phyloP scores from a whole-genome alignment of 1,140 invertebrate species.

The Trichonephila clavata region DNA sequence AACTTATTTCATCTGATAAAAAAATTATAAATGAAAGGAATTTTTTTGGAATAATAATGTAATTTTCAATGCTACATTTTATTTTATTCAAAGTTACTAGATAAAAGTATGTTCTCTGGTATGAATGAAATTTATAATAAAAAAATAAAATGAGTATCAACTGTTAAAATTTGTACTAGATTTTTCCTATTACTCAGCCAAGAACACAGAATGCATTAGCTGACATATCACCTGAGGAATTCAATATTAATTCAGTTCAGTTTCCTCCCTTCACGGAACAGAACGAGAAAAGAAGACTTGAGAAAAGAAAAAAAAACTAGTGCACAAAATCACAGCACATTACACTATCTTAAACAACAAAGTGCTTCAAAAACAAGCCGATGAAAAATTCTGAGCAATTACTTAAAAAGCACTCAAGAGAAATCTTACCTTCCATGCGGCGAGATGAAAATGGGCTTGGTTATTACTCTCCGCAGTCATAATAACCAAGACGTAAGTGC shows the following conservation, averaged over 20 bases:
- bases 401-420: neutral
- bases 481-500: constrained; percentile 20
- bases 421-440: neutral
- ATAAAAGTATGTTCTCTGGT: too few relatives aligned
- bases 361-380: neutral
- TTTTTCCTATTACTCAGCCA: too few relatives aligned
- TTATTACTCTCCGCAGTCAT: neutral
- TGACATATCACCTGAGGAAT: neutral
- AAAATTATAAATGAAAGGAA: too few relatives aligned
- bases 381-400: neutral
- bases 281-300: neutral
- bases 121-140: too few relatives aligned
- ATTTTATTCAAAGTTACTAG: too few relatives aligned
- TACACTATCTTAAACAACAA: neutral
- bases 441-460: constrained; percentile 20
- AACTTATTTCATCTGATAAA: too few relatives aligned
- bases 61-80: too few relatives aligned
- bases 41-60: too few relatives aligned
- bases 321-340: neutral
- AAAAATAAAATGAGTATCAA: too few relatives aligned
- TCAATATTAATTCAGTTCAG: neutral
- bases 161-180: too few relatives aligned
- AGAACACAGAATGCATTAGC: too few relatives aligned
- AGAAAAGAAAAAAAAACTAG: neutral
- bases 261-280: neutral